Evolutionary conservation across 2,797 vertebrate genomes (phyloP).

Genomic region (Mareca strepera): DNA sequence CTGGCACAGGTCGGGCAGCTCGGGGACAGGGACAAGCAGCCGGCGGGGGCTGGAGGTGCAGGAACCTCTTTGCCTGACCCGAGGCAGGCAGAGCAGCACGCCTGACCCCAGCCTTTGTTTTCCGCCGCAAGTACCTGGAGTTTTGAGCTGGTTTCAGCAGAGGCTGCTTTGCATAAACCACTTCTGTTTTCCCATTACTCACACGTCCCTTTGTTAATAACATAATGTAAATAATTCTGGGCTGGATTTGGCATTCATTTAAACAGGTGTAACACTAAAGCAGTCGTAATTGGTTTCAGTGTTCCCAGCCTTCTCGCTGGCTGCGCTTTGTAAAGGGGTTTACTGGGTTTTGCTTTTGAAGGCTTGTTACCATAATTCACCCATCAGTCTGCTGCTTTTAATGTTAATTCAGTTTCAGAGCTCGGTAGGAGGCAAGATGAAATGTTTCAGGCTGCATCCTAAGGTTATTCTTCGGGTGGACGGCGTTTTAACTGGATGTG

Average conservation of each 20-base stretch:
- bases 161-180: conserved; percentile 49
- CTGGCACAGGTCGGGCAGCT: neutral
- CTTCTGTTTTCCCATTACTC: conserved; percentile 62
- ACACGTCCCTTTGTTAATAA: conserved; percentile 49
- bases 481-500: neutral
- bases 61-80: fast-evolving
- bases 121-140: neutral
- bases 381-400: conserved; percentile 21
- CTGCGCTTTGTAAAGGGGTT: conserved; percentile 39
- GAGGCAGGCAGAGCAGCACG: neutral
- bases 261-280: conserved; percentile 58
- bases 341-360: conserved; percentile 27
- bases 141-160: conserved; percentile 20
- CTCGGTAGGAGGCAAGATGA: neutral
- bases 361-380: conserved; percentile 21
- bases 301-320: conserved; percentile 37
- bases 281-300: conserved; percentile 27
- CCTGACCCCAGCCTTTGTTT: neutral
- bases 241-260: conserved; percentile 55
- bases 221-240: conserved; percentile 57
- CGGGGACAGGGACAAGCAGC: neutral
- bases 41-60: neutral
- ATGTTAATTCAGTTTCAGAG: conserved; percentile 18
- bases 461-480: neutral
- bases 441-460: conserved; percentile 13